Evolutionary conservation across 2,888 invertebrate genomes (phyloP).

Genomic region (Sylvicola fuscatus): DNA sequence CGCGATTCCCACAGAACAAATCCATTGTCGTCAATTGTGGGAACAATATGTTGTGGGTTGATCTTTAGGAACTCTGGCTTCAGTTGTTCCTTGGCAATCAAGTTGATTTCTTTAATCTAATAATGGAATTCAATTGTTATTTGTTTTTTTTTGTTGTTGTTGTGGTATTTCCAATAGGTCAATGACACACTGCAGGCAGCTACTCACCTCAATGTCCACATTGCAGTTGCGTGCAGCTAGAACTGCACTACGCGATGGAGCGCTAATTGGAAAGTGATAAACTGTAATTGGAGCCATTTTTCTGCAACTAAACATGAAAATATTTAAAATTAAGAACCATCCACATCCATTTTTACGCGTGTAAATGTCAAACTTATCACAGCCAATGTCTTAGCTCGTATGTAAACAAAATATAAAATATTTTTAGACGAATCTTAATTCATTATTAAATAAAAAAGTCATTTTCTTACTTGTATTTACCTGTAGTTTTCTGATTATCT

Average conservation of each 20-base stretch:
- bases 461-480: too few relatives aligned
- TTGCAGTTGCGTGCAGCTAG: slow-evolving; percentile 35
- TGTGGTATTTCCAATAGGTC: slow-evolving; percentile 11
- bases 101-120: slow-evolving; percentile 29
- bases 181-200: not conserved
- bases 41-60: slow-evolving; percentile 45
- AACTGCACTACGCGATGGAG: slow-evolving; percentile 38
- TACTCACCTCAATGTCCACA: slow-evolving; percentile 27
- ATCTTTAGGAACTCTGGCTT: slow-evolving; percentile 33
- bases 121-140: not conserved
- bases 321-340: too few relatives aligned
- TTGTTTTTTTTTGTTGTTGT: not conserved
- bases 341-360: too few relatives aligned
- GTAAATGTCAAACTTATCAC: too few relatives aligned
- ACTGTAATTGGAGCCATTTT: slow-evolving; percentile 20
- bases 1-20: slow-evolving; percentile 46
- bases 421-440: too few relatives aligned
- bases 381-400: too few relatives aligned
- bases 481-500: too few relatives aligned
- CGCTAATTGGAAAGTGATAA: slow-evolving; percentile 39
- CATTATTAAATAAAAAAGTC: too few relatives aligned
- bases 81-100: slow-evolving; percentile 36
- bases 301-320: too few relatives aligned
- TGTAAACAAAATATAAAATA: too few relatives aligned
- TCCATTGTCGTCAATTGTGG: slow-evolving; percentile 44